Base-by-base conservation (phyloP, 2,113 vertebrate genomes). In the Peucedramus taeniatus region DNA sequence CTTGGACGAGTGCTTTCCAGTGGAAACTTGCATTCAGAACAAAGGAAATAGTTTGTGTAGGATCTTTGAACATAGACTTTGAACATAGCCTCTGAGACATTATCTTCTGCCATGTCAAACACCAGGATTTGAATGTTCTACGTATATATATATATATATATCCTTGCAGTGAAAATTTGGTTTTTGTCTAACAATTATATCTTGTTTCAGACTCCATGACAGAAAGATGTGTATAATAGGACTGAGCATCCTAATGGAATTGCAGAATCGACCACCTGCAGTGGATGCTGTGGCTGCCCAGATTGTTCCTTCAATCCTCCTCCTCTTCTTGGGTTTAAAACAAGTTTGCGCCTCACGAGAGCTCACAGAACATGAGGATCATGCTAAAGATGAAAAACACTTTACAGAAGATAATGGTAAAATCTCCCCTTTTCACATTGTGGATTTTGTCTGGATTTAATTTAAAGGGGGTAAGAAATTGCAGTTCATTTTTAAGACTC, bases 221-320 rank as follows among this genome's bases (percentile, higher is more conserved):
- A 98, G 99, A 64, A 99, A 99, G 97, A 99, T 99, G 98, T 99
- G 99, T 93, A 99, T 99, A 97, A 99, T 99, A 51, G 99, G 99
- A 63, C 97, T 99, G 82, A 99, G 99, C 53, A 98, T 99, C 85
- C 97, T 99, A 72, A 98, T 99, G 98, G 99, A 99, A 87, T 97
- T 99, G 61, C 99, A 99, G 16, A 98, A 97, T 69, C 97, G 99
- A 49, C 99, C 99, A 1, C 98, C 98, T 5, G 98, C 98, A 7
- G 97, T 99, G 37, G 98, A 98, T 33, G 98, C 98, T 8, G 99
- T 99, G 12, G 98, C 97, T 7, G 98, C 96, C 19, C 99, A 99
- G 97, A 99, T 99, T 35, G 97, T 99, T 35, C 99, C 99, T 80
- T 99, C 99, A 12, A 97, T 99, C 69, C 98, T 99, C 23, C 99